Conservation (phyloP, 2,888 invertebrate species). For the Cephalotes varians region DNA sequence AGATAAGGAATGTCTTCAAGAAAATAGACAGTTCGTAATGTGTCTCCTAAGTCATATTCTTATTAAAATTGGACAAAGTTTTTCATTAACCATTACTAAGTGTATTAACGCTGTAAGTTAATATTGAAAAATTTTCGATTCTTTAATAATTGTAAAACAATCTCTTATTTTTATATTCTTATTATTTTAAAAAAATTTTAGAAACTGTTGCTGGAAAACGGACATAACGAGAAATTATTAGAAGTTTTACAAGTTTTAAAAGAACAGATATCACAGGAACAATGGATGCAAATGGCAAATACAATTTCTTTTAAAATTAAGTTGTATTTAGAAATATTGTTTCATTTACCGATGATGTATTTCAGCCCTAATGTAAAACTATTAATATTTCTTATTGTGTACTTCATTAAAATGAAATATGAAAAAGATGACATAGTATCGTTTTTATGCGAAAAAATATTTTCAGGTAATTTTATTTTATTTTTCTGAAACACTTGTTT, state of each 20-base stretch:
- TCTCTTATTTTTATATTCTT: conserved; percentile 3
- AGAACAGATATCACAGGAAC: conserved; percentile 64
- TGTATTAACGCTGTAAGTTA: conserved; percentile 71
- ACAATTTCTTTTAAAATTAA: conserved; percentile 49
- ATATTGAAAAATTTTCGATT: conserved; percentile 4
- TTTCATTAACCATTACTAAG: conserved; percentile 60
- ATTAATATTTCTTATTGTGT: conserved; percentile 75
- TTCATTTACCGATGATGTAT: conserved; percentile 73
- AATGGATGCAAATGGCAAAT: conserved; percentile 70
- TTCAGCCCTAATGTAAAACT: conserved; percentile 69
- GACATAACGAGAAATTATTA: conserved; percentile 43
- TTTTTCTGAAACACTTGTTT: conserved; percentile 11
- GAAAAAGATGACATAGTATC: conserved; percentile 50
- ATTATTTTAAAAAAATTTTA: conserved; percentile 39
- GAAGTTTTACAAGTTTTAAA: conserved; percentile 69
- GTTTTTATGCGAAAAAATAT: conserved; percentile 68
- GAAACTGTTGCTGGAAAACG: conserved; percentile 54
- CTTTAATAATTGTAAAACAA: conserved; percentile 10
- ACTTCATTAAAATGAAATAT: conserved; percentile 74
- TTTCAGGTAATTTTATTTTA: conserved; percentile 72
- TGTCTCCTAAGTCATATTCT: conserved; percentile 71
- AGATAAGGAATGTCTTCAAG: conserved; percentile 67
- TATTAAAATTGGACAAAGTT: conserved; percentile 61
- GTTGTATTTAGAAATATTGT: conserved; percentile 67
- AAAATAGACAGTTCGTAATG: conserved; percentile 72